These are phyloP conservation scores for Orchesella flavescens DNA, from an alignment of 2,888 invertebrate species.

Conservation along the genomic window DNA sequence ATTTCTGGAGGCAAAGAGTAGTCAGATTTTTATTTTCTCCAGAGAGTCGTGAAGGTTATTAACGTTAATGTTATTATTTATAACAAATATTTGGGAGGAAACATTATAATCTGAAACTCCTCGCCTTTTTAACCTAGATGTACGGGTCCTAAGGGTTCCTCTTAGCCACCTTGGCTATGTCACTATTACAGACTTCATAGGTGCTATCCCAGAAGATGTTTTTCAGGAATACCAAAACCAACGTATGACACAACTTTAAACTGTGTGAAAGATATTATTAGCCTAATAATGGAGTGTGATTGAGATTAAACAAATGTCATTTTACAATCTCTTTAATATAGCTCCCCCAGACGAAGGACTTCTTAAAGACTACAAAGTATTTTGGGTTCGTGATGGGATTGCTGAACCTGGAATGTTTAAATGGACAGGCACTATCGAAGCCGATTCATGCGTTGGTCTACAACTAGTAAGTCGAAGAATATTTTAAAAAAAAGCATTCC, in stretches of 20 bases:
- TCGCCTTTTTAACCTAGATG: slow-evolving; percentile 28
- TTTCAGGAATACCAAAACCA: slow-evolving; percentile 35
- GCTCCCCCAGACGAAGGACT: slow-evolving; percentile 57
- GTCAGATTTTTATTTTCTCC: slow-evolving; percentile 48
- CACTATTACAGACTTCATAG: slow-evolving; percentile 60
- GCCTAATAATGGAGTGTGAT: too few species aligned
- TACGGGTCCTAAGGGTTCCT: slow-evolving; percentile 54
- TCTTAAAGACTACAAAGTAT: slow-evolving; percentile 62
- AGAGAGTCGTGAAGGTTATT: slow-evolving; percentile 64
- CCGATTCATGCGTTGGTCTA: slow-evolving; percentile 55
- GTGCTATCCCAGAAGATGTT: slow-evolving; percentile 49
- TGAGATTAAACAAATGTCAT: too few species aligned
- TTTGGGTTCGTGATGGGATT: slow-evolving; percentile 65
- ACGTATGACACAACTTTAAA: slow-evolving; percentile 27
- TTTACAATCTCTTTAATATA: slow-evolving; percentile 17
- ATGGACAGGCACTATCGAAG: slow-evolving; percentile 55
- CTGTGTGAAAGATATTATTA: too few species aligned
- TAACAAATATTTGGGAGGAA: background rate
- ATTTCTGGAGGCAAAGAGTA: slow-evolving; percentile 57
- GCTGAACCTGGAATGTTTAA: slow-evolving; percentile 60
- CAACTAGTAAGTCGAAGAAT: slow-evolving; percentile 52
- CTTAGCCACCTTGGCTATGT: slow-evolving; percentile 51
- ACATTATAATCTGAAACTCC: too few species aligned
- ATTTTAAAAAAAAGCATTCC: background rate
- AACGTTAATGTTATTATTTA: background rate